phyloP scores from a whole-genome alignment of 2,113 vertebrate species.

The Eptesicus fuscus region DNA sequence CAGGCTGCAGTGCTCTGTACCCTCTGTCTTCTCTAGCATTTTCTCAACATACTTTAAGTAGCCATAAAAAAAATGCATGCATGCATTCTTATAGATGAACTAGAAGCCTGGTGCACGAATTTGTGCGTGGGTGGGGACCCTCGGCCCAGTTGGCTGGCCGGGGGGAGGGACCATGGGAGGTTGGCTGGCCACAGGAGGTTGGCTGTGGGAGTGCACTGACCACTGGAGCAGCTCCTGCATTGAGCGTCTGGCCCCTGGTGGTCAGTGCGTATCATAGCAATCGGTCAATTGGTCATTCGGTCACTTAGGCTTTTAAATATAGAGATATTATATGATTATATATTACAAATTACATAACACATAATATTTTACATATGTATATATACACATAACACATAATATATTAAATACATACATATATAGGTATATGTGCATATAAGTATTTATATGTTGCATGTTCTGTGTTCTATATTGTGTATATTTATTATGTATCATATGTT shows the following conservation, averaged over 20 bases:
- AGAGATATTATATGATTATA: too few species aligned
- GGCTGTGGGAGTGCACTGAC: too few species aligned
- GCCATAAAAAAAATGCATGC: background rate
- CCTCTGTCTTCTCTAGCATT: background rate
- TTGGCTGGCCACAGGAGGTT: too few species aligned
- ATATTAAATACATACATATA: background rate
- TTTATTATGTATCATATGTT: background rate
- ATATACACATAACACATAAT: background rate
- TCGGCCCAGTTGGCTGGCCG: too few species aligned
- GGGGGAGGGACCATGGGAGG: too few species aligned
- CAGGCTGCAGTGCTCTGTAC: background rate
- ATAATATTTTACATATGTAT: background rate
- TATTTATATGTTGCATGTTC: background rate
- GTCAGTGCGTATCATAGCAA: too few species aligned
- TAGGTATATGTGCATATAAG: background rate
- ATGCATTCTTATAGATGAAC: background rate
- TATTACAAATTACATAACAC: background rate
- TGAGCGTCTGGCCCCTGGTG: too few species aligned
- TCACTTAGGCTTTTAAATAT: too few species aligned
- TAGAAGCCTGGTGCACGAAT: too few species aligned
- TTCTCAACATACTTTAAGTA: background rate
- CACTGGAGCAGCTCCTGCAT: too few species aligned
- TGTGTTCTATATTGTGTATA: background rate
- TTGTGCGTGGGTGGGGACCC: too few species aligned
- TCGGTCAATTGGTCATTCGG: too few species aligned